phyloP scores from a whole-genome alignment of 2,113 vertebrate genomes.

The Cochlearius cochlearius region DNA sequence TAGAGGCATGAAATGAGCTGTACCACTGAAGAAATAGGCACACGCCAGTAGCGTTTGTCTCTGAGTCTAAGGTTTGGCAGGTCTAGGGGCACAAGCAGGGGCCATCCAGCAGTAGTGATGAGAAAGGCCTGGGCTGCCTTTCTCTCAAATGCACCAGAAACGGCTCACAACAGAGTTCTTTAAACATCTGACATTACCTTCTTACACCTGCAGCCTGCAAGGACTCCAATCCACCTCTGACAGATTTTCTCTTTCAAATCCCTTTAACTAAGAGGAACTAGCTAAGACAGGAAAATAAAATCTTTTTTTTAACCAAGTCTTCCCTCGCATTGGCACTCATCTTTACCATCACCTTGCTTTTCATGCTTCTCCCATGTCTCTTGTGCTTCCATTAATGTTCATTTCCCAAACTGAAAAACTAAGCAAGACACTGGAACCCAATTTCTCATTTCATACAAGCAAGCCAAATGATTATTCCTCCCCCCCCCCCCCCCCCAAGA shows the following conservation, averaged over 20 bases:
- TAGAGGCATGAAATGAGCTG: neutral
- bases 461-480: neutral
- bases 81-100: fast-evolving
- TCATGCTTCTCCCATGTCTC: neutral
- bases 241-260: neutral
- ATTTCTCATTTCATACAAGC: neutral
- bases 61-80: neutral
- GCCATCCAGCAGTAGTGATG: neutral
- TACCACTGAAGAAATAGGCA: neutral
- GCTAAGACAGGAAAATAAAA: neutral
- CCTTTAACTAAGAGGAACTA: neutral
- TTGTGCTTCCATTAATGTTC: neutral
- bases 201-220: neutral
- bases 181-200: neutral
- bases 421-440: neutral
- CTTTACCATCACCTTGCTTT: neutral
- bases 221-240: neutral
- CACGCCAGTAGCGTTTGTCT: fast-evolving
- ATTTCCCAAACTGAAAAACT: neutral
- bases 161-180: neutral
- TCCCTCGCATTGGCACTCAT: neutral
- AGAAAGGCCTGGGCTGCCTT: neutral
- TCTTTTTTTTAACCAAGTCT: neutral
- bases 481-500: too few relatives aligned
- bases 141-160: neutral